These are phyloP conservation scores for Yponomeuta cagnagella DNA, from an alignment of 2,888 invertebrate genomes.

Conservation along the genomic window DNA sequence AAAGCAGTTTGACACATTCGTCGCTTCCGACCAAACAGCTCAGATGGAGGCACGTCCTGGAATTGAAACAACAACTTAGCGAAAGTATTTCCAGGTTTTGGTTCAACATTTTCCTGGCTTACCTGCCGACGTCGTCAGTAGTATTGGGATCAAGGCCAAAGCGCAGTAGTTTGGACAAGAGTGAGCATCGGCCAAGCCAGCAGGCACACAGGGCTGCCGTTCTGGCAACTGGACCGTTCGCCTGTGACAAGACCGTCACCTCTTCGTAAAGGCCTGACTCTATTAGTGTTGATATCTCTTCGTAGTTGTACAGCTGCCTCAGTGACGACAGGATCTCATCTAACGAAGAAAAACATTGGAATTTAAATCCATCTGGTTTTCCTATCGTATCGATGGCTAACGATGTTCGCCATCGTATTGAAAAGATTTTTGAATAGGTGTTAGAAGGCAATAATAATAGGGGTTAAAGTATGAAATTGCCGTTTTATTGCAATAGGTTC, in stretches of 20 bases:
- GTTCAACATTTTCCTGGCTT: constrained; percentile 25
- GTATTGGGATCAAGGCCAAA: constrained; percentile 78
- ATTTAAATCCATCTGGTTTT: neutral
- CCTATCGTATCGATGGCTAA: too few relatives aligned
- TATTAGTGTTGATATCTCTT: constrained; percentile 54
- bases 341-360: constrained; percentile 25
- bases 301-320: constrained; percentile 61
- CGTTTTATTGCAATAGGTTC: too few relatives aligned
- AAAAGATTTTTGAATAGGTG: too few relatives aligned
- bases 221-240: constrained; percentile 48
- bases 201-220: constrained; percentile 77
- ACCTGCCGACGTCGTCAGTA: constrained; percentile 82
- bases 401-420: too few relatives aligned
- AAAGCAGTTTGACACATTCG: constrained; percentile 81
- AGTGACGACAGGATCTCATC: constrained; percentile 58
- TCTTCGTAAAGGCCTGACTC: constrained; percentile 62
- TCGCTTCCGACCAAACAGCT: constrained; percentile 85
- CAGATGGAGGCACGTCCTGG: constrained; percentile 79
- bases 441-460: too few relatives aligned
- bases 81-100: neutral
- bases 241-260: constrained; percentile 45
- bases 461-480: too few relatives aligned
- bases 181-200: constrained; percentile 76
- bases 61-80: constrained; percentile 20
- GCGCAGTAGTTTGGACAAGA: constrained; percentile 70